Conservation (phyloP, 2,888 invertebrate genomes). For the Conomelus anceps region DNA sequence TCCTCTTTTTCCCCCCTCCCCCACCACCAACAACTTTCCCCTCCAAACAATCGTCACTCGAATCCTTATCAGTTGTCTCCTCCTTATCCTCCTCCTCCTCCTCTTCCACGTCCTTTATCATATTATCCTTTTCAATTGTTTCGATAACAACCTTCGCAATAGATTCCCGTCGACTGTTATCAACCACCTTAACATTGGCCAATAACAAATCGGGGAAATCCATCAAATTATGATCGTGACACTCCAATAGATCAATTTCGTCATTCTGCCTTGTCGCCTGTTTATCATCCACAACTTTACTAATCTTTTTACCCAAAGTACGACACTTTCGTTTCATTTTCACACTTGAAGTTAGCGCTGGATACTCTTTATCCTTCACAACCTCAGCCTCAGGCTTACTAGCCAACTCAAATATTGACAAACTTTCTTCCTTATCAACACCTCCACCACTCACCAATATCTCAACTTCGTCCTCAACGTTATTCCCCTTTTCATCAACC, state of each 20-base stretch:
- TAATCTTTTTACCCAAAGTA: background rate
- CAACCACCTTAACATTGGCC: background rate
- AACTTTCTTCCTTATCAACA: background rate
- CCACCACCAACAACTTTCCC: background rate
- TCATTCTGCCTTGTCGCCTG: background rate
- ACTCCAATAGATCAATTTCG: background rate
- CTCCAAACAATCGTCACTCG: no score
- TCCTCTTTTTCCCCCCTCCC: conserved; percentile 1
- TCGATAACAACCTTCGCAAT: background rate
- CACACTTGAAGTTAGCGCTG: background rate
- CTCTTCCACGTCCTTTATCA: background rate
- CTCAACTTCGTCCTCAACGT: background rate
- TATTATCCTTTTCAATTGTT: background rate
- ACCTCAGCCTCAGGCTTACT: background rate
- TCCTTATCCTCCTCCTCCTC: background rate
- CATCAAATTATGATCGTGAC: background rate
- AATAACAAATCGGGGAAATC: background rate
- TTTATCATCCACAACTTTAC: background rate
- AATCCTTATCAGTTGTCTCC: background rate
- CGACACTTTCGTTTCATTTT: background rate
- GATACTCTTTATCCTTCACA: background rate
- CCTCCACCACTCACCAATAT: background rate
- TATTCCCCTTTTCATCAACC: background rate
- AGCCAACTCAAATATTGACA: background rate
- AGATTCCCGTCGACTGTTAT: no score